These are phyloP conservation scores for Ctena decussata DNA, from an alignment of 2,888 invertebrate genomes.

Conservation along the genomic window DNA sequence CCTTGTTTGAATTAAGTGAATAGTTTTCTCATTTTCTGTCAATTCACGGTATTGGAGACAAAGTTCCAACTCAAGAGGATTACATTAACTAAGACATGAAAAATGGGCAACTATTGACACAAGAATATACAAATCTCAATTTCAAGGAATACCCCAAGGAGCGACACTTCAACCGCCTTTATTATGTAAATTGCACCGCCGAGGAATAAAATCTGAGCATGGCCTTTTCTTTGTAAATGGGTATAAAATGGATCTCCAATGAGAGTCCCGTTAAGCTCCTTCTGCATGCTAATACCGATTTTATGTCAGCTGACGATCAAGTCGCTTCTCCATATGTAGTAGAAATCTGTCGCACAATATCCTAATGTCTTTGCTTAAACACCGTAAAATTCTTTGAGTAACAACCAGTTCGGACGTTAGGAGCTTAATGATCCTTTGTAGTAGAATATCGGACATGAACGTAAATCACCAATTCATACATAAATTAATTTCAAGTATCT, in stretches of 20 bases:
- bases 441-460: background rate
- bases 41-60: background rate
- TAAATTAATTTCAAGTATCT: background rate
- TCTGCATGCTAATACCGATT: slow-evolving; percentile 66
- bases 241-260: slow-evolving; percentile 54
- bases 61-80: slow-evolving; percentile 4
- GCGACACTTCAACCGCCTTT: slow-evolving; percentile 49
- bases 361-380: slow-evolving; percentile 60
- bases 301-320: slow-evolving; percentile 62
- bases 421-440: background rate
- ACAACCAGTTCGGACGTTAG: background rate
- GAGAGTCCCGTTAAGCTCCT: slow-evolving; percentile 53
- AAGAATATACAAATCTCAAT: slow-evolving; percentile 29
- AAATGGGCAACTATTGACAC: slow-evolving; percentile 39
- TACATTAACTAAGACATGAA: slow-evolving; percentile 20
- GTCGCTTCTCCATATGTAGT: slow-evolving; percentile 54
- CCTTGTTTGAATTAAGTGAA: background rate
- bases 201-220: slow-evolving; percentile 45
- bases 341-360: slow-evolving; percentile 66
- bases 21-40: slow-evolving; percentile 7
- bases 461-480: background rate
- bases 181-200: slow-evolving; percentile 55
- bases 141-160: slow-evolving; percentile 44
- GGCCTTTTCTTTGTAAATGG: slow-evolving; percentile 55
- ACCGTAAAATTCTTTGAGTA: slow-evolving; percentile 16